Evolutionary conservation across 2,797 vertebrate genomes (phyloP), one percentile per base, ranked within the genome.

Genomic region (Champsocephalus gunnari): DNA sequence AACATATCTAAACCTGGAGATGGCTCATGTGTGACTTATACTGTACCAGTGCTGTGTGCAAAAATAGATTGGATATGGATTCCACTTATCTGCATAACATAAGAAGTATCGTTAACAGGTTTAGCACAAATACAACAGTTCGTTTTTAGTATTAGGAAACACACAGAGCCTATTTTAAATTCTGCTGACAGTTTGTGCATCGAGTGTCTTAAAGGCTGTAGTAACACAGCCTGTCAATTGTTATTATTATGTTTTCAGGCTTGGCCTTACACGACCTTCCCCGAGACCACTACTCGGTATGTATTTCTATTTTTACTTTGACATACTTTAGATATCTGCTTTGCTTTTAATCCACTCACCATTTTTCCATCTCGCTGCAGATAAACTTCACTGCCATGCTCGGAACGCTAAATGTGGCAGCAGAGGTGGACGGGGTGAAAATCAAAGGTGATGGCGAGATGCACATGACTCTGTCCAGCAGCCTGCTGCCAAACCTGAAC

Each of bases 341-440:
- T 50, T 51, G 19, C 2, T 53, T 48, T 45, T 10, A 43, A 38
- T 16, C 2, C 3, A 21, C 14, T 6, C 6, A 1, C n/a, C 51
- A 45, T 49, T 65, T 69, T 16, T 57, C 60, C 50, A 16, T 28
- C 17, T 32, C 0, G 1, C 62, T 49, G 1, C 85, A 98, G 97
- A 89, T 98, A 79, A 97, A 95, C 87, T 88, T 99, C 74, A 95
- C 93, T 0, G 95, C 95, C 59, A 92, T 88, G 0, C 88, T 98
- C 66, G 97, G 97, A 28, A 96, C 93, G 0, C 94, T 97, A 84
- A 94, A 97, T 0, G 93, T 98, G 75, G 97, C 96, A 5, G 97
- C 96, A 1, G 96, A 96, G 75, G 96, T 97, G 12, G 93, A 95
- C 3, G 95, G 92, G 2, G 95, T 98, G 55, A 94, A 86, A 82